Conservation (phyloP, 2,888 invertebrate species). For the Palloptera scutellata region DNA sequence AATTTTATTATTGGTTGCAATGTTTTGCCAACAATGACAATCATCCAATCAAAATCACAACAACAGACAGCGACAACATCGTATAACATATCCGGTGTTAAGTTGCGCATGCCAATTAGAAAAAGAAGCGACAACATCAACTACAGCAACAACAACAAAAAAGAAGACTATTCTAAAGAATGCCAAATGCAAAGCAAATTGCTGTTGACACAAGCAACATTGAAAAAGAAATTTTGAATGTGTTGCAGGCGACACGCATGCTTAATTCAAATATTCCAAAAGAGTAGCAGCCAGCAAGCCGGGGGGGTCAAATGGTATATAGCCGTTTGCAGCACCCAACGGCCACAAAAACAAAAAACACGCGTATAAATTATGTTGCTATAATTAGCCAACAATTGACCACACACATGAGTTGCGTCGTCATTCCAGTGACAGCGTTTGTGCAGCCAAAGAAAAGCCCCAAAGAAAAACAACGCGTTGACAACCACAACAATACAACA, state of each 20-base stretch:
- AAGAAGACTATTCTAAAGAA: conserved; percentile 39
- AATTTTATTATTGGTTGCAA: not conserved
- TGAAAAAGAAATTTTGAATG: too few relatives aligned
- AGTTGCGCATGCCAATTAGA: conserved; percentile 33
- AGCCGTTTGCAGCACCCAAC: conserved; percentile 3
- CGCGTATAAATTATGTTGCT: conserved; percentile 41
- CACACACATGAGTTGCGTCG: conserved; percentile 36
- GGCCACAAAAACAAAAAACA: conserved; percentile 32
- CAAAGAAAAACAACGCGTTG: too few relatives aligned
- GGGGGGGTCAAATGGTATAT: not conserved
- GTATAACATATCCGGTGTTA: conserved; percentile 31
- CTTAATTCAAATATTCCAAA: too few relatives aligned
- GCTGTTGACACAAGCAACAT: too few relatives aligned
- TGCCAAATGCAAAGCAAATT: conserved; percentile 31
- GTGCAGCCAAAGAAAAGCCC: too few relatives aligned
- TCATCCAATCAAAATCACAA: conserved; percentile 16
- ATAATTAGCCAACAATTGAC: conserved; percentile 45
- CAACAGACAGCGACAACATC: not conserved
- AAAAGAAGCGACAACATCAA: conserved; percentile 21
- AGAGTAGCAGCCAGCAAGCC: too few relatives aligned
- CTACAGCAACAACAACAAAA: conserved; percentile 38
- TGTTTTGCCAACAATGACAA: conserved; percentile 15
- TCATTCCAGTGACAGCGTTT: not conserved
- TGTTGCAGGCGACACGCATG: too few relatives aligned
- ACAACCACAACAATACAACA: not conserved